Evolutionary conservation across 1,140 invertebrate genomes (phyloP), one percentile per base, ranked within the genome.

Genomic region (Apis cerana): DNA sequence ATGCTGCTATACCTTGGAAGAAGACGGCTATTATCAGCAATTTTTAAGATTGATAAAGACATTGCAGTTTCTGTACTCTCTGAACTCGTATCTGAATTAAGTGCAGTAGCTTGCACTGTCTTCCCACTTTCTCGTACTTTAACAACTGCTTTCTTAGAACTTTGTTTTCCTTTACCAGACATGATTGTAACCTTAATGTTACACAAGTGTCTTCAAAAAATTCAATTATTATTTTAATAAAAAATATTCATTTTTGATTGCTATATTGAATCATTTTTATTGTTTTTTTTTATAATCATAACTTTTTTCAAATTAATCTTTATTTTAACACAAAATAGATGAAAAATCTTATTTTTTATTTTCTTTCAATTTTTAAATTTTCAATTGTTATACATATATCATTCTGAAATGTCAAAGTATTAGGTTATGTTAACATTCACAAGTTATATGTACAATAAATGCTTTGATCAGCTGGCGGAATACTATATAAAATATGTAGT

Each of bases 1-100:
- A 97, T 92, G 78, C 91, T 89, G 0, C 92, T 92, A 59, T 96
- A 95, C 27, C 94, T 94, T 48, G 95, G 95, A 77, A 96, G 87
- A 54, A 94, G 89, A 85, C 94, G 94, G 5, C 89, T 90, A 81
- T 95, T 95, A 84, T 96, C 95, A 13, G 94, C 82, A n/a, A 93
- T 94, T 82, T 95, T 95, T n/a, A 94, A 84, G 43, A 93, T 87
- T 52, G 91, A 90, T 21, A 94, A 85, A 9, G 90, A 89, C 62
- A 82, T 86, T 7, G 81, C 85, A 52, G 86, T 84, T 23, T 93
- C 91, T 1, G 89, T 77, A n/a, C 84, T 75, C 58, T 92, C 91
- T 0, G 91, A 83, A 79, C 82, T 93, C 0, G 87, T 83, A 0
- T 93, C 92, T 0, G 85, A 85, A 69, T 79, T 92, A 43, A 83